phyloP scores from a whole-genome alignment of 2,113 vertebrate species.

The Melanerpes formicivorus region DNA sequence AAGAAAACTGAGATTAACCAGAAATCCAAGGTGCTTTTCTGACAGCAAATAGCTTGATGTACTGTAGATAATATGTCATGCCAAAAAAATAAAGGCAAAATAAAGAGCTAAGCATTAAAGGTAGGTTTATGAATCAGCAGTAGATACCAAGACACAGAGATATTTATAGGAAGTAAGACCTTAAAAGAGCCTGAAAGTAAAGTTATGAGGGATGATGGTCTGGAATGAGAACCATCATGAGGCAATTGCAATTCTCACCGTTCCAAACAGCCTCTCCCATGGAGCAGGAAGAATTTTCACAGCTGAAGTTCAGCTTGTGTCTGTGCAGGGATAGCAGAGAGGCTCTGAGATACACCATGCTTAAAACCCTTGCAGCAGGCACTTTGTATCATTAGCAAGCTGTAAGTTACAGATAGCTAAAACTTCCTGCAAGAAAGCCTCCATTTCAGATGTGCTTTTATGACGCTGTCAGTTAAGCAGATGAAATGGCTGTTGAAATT shows the following conservation, averaged over 20 bases:
- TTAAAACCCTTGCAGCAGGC: neutral
- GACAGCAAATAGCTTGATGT: neutral
- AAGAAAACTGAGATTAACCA: neutral
- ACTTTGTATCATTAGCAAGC: neutral
- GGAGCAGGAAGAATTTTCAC: neutral
- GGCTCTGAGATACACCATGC: accelerated
- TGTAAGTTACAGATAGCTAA: neutral
- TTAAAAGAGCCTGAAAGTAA: neutral
- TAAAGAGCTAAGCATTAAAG: neutral
- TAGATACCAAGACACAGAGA: neutral
- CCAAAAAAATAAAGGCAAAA: neutral
- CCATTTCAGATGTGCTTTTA: neutral
- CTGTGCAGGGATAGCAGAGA: neutral
- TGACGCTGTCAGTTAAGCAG: neutral
- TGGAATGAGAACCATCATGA: neutral
- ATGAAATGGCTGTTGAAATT: neutral
- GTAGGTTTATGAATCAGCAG: neutral
- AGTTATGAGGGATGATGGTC: neutral
- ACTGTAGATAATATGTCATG: neutral
- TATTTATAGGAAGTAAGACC: neutral
- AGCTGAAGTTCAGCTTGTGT: neutral
- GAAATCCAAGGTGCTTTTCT: neutral
- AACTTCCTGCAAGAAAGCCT: neutral
- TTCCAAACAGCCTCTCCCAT: neutral
- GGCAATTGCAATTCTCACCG: accelerated